A percentile compares a stretch with the other conserved stretches of the same genome.
phyloP scores from a whole-genome alignment of 2,888 invertebrate species.

The Erebia ligea region DNA sequence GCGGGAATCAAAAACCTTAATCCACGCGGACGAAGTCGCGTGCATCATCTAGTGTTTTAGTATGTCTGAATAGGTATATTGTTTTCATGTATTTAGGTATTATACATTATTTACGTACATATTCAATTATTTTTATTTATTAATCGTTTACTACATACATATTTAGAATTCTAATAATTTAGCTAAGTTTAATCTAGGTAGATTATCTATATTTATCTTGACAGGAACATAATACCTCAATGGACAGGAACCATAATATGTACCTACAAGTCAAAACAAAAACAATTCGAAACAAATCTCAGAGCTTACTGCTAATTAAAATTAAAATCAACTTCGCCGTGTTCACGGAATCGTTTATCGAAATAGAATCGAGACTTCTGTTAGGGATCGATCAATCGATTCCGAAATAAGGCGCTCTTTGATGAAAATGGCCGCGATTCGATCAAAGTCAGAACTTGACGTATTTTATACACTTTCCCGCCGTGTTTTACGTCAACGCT shows the following conservation, averaged over 20 bases:
- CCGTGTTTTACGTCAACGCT: conserved; percentile 13
- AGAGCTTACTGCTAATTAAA: conserved; percentile 11
- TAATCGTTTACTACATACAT: too few species aligned
- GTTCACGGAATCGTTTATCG: conserved; percentile 43
- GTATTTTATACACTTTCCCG: conserved; percentile 50
- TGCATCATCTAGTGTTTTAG: too few species aligned
- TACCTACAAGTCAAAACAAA: background rate
- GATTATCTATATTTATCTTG: too few species aligned
- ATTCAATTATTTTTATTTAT: too few species aligned
- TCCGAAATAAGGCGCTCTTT: conserved; percentile 60
- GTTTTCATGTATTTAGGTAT: too few species aligned
- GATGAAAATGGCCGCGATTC: conserved; percentile 55
- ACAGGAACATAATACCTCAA: too few species aligned
- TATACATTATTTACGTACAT: too few species aligned
- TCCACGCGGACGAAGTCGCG: too few species aligned
- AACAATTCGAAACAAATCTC: conserved; percentile 6
- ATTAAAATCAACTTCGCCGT: conserved; percentile 15
- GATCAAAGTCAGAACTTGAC: conserved; percentile 57
- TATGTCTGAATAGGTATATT: too few species aligned
- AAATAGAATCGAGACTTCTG: conserved; percentile 49
- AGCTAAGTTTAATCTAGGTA: too few species aligned
- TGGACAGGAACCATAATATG: background rate
- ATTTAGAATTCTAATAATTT: too few species aligned
- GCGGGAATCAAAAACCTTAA: too few species aligned
- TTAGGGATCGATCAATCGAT: conserved; percentile 60